These are phyloP conservation scores for Drosophila chauvacae DNA, from an alignment of 1,140 invertebrate species.

Conservation along the genomic window DNA sequence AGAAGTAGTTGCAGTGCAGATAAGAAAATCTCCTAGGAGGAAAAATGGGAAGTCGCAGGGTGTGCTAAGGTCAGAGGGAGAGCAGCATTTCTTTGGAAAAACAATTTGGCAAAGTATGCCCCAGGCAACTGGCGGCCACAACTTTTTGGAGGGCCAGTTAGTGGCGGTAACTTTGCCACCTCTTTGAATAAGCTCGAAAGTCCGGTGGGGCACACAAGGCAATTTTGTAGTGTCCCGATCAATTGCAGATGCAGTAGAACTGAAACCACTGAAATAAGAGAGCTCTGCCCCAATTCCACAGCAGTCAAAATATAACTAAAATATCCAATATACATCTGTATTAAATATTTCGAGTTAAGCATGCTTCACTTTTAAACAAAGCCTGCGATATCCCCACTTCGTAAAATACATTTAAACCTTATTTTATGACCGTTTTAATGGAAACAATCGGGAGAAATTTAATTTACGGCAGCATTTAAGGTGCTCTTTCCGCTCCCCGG, in stretches of 20 bases:
- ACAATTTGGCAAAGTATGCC: conserved; percentile 54
- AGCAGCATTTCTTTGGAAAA: conserved; percentile 34
- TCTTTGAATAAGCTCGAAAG: conserved; percentile 15
- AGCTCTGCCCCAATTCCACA: neutral
- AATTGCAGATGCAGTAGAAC: neutral
- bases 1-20: conserved; percentile 22
- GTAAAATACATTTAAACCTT: too few relatives aligned
- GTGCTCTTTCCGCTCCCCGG: neutral
- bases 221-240: conserved; percentile 24
- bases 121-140: conserved; percentile 38
- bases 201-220: conserved; percentile 15
- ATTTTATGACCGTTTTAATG: neutral
- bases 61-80: neutral
- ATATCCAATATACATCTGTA: too few relatives aligned
- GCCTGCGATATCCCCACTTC: too few relatives aligned
- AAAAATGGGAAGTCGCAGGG: neutral
- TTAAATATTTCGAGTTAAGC: neutral
- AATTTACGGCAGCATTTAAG: neutral
- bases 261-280: neutral
- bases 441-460: neutral
- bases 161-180: conserved; percentile 17
- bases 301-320: neutral
- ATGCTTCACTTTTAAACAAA: neutral
- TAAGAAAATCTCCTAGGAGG: neutral
- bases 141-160: conserved; percentile 16